Percentiles rank a stretch among this genome's conserved stretches.
phyloP scores from a whole-genome alignment of 2,113 vertebrate species.

The Cyprichromis sp. region DNA sequence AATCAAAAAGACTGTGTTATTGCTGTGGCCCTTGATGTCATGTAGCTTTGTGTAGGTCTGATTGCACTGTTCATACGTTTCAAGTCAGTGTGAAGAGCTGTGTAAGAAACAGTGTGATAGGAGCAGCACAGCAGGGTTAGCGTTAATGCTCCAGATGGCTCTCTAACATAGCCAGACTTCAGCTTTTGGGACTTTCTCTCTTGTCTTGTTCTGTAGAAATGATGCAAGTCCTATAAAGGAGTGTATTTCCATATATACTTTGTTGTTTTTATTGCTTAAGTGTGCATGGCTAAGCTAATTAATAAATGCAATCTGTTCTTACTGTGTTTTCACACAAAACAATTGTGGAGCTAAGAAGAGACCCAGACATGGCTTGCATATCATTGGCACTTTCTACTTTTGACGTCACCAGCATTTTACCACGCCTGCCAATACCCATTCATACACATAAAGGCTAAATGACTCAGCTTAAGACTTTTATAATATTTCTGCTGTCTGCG shows the following conservation, averaged over 20 bases:
- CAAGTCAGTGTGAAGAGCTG: conserved; percentile 26
- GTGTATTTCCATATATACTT: neutral
- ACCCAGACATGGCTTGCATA: neutral
- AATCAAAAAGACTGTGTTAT: neutral
- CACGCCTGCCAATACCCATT: conserved; percentile 9
- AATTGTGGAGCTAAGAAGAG: neutral
- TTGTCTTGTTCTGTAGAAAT: neutral
- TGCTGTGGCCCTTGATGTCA: conserved; percentile 1
- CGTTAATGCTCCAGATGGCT: conserved; percentile 65
- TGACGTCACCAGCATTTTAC: conserved; percentile 26
- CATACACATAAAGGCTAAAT: conserved; percentile 22
- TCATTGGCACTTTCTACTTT: neutral
- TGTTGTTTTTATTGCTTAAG: neutral
- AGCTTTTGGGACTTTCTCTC: neutral
- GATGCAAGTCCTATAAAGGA: neutral
- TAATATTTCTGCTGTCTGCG: neutral
- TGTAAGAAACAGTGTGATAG: conserved; percentile 50
- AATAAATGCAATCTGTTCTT: neutral
- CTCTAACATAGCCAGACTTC: conserved; percentile 47
- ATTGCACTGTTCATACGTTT: conserved; percentile 24
- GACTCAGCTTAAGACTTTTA: conserved; percentile 23
- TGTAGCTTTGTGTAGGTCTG: conserved; percentile 11
- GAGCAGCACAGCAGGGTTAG: conserved; percentile 50
- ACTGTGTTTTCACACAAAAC: neutral
- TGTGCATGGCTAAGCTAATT: neutral